Evolutionary conservation across 1,140 invertebrate species (phyloP), one percentile per base, ranked within the genome.

Genomic region (Calycopis cecrops): DNA sequence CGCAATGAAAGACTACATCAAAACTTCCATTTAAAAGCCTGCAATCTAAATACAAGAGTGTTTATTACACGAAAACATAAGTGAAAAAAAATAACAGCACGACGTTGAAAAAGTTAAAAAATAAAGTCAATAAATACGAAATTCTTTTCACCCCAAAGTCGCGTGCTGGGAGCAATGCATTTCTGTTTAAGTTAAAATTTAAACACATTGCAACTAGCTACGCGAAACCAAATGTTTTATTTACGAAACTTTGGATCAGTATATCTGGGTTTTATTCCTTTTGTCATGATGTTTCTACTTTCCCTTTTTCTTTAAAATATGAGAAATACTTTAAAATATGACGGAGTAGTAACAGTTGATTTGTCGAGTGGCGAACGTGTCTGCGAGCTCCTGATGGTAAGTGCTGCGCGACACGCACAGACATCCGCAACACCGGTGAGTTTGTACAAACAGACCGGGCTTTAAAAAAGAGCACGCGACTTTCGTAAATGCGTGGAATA

Each of bases 101-200:
- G 28, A 54, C 52, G 52, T 35, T 55, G 33, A 60, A 55, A 54
- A 57, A 60, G 55, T 63, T 50, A 57, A 64, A 64, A 56, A 69
- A 61, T 54, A 59, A 65, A 65, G 69, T 64, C 64, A 71, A 73
- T 73, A 74, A 73, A 73, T 73, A 74, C 63, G 65, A 63, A 76
- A 72, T 71, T 69, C 69, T 70, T 71, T 67, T 58, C 69, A 63
- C 65, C 55, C 60, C 16, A 48, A 52, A 59, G 53, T 65, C 40
- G 67, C 64, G 69, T 71, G 65, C 53, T 64, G 52, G 48, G 60
- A 60, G 57, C 63, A 63, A 61, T 60, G 59, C 67, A 65, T 69
- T 71, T 57, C 59, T 67, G 62, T 58, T 67, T 69, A 69, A 71
- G 53, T 65, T 73, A 66, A 65, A 68, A 63, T 66, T 73, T 73